Evolutionary conservation across 2,113 vertebrate species (phyloP).

Genomic region (Hyperopisus bebe): DNA sequence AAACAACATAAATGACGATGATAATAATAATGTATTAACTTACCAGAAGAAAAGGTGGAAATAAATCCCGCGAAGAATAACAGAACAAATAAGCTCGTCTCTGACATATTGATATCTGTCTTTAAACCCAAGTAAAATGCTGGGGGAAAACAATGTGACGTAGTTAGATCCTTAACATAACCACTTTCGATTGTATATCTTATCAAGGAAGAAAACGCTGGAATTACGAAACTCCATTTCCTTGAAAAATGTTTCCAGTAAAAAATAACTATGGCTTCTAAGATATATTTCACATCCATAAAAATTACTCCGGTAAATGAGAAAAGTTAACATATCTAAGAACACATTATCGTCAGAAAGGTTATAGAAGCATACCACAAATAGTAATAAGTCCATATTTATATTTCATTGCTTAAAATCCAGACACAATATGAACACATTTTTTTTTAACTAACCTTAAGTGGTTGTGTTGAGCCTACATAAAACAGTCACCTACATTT

Average conservation of each 20-base stretch:
- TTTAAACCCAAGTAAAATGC: not conserved
- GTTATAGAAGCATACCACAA: not conserved
- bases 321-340: not conserved
- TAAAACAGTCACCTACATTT: not conserved
- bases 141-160: not conserved
- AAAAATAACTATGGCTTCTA: not conserved
- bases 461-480: not conserved
- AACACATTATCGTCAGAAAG: not conserved
- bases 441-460: not conserved
- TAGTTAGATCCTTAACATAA: not conserved
- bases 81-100: not conserved
- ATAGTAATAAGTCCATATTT: not conserved
- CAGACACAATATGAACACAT: not conserved
- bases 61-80: not conserved
- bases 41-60: not conserved
- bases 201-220: not conserved
- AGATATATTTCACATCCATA: not conserved
- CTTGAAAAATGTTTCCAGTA: not conserved
- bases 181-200: not conserved
- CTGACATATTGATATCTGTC: not conserved
- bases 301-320: not conserved
- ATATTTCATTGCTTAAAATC: not conserved
- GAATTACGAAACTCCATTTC: not conserved
- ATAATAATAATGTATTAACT: not conserved
- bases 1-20: not conserved